phyloP scores from a whole-genome alignment of 2,113 vertebrate species.

The Marmota flaviventris region DNA sequence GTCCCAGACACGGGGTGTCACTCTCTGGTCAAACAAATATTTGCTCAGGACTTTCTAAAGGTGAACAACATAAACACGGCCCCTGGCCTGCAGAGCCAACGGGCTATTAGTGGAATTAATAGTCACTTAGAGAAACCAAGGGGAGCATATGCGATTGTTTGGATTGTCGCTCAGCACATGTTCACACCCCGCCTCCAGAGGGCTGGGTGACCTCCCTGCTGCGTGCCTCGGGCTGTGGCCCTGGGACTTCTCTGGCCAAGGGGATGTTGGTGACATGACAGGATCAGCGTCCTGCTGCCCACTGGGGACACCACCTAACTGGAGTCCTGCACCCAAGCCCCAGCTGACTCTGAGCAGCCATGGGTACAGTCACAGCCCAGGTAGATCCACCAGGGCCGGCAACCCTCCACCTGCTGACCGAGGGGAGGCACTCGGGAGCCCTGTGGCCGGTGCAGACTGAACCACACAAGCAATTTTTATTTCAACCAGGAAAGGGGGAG shows the following conservation, averaged over 20 bases:
- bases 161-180: conserved; percentile 48
- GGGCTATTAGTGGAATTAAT: conserved; percentile 74
- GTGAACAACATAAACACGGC: neutral
- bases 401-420: too few relatives aligned
- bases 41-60: conserved; percentile 68
- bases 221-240: neutral
- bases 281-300: neutral
- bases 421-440: neutral
- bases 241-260: neutral
- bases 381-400: too few relatives aligned
- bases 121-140: conserved; percentile 69
- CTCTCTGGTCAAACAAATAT: conserved; percentile 71
- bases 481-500: neutral
- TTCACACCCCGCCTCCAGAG: neutral
- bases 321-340: neutral
- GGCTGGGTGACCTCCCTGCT: fast-evolving
- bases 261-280: neutral
- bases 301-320: fast-evolving
- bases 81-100: neutral
- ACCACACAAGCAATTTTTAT: fast-evolving
- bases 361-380: neutral
- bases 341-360: fast-evolving
- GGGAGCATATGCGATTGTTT: conserved; percentile 59
- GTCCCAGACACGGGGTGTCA: conserved; percentile 42
- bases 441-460: fast-evolving